These are phyloP conservation scores for Pristionchus arcanus DNA, from an alignment of 2,888 invertebrate species.

Conservation along the genomic window DNA sequence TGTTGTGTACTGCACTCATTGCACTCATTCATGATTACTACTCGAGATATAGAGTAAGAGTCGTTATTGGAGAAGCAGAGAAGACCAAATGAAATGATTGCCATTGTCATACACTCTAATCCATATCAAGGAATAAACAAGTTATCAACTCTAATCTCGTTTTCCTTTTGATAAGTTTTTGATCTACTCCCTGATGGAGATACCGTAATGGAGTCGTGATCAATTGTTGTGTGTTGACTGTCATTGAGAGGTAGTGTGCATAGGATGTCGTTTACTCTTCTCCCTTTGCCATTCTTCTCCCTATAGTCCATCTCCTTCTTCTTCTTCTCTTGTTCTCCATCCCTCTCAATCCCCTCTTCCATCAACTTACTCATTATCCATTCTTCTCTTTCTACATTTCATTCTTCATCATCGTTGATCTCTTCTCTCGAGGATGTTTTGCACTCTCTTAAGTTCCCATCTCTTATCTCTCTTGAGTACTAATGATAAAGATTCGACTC, in stretches of 20 bases:
- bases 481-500: constrained; percentile 47
- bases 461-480: constrained; percentile 43
- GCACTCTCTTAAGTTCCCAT: constrained; percentile 36
- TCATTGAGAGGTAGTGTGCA: constrained; percentile 26
- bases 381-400: background rate
- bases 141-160: constrained; percentile 18
- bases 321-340: background rate
- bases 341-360: background rate
- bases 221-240: background rate
- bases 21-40: constrained; percentile 20
- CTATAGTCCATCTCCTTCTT: constrained; percentile 29
- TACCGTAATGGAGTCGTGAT: background rate
- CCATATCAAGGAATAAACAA: constrained; percentile 47
- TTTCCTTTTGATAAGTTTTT: background rate
- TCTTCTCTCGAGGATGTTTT: constrained; percentile 15
- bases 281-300: constrained; percentile 26
- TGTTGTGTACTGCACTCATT: constrained; percentile 24
- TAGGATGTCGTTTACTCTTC: constrained; percentile 39
- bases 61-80: constrained; percentile 41
- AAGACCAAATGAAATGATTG: background rate
- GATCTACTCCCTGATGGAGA: constrained; percentile 21
- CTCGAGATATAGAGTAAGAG: constrained; percentile 35
- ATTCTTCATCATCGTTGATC: background rate
- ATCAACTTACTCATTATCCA: background rate
- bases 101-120: constrained; percentile 13